Evolutionary conservation across 2,888 invertebrate species (phyloP).

Genomic region (Lacanobia wlatinum): DNA sequence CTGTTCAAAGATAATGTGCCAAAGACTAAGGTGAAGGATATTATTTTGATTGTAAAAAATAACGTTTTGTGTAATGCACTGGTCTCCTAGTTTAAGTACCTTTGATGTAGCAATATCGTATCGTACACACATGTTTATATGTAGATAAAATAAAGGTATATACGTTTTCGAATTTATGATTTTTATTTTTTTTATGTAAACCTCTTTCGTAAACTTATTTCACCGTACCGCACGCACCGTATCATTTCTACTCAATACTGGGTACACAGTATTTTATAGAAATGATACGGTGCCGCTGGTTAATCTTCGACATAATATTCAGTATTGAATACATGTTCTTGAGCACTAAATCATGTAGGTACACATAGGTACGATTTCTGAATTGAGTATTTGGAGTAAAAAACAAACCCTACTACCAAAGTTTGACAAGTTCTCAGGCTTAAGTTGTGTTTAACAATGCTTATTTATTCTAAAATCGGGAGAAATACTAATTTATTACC

Average conservation of each 20-base stretch:
- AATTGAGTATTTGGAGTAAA: neutral
- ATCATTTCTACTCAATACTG: too few species aligned
- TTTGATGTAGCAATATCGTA: constrained; percentile 86
- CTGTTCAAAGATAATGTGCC: constrained; percentile 90
- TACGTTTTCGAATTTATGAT: constrained; percentile 80
- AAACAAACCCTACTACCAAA: too few species aligned
- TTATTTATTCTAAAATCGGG: too few species aligned
- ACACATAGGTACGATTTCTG: too few species aligned
- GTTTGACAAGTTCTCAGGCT: too few species aligned
- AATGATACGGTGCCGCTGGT: too few species aligned
- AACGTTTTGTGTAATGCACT: constrained; percentile 85
- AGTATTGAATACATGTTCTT: too few species aligned
- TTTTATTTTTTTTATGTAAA: constrained; percentile 40
- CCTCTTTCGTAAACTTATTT: neutral
- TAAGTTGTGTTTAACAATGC: too few species aligned
- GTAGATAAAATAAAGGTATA: constrained; percentile 89
- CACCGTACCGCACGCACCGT: too few species aligned
- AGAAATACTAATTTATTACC: neutral
- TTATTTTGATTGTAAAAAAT: constrained; percentile 78
- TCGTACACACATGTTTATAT: constrained; percentile 88
- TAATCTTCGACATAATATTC: too few species aligned
- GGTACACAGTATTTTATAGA: too few species aligned
- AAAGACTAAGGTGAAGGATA: constrained; percentile 87
- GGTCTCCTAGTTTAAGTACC: constrained; percentile 85
- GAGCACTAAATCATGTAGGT: too few species aligned